Base-by-base conservation (phyloP, 2,113 vertebrate species). In the Eclectus roratus region DNA sequence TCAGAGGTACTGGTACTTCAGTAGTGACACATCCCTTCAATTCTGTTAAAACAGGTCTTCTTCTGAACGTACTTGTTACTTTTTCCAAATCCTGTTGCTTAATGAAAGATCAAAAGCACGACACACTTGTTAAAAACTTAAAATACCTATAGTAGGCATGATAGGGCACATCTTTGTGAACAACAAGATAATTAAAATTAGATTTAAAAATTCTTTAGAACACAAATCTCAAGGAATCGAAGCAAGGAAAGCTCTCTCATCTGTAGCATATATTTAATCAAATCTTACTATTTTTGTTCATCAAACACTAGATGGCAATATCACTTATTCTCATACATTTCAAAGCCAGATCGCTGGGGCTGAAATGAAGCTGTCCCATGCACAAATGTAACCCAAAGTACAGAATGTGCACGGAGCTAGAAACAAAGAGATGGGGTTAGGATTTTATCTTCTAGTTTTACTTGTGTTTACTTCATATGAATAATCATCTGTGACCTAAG, bases 301-400 rank as follows among this genome's bases (percentile, higher is more conserved):
- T 77, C 53, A 71, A 77, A 73, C 94, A 78, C 93, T 91, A 96
- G 91, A 88, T 94, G 94, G 95, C 95, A 96, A 89, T 79, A 87
- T 53, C 76, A 83, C 68, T 85, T 88, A 88, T 78, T 77, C 58
- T 25, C 53, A 47, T 10, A 28, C 7, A 1, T 49, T 77, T 60
- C 66, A 68, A 46, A 85, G 64, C 8, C 29, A 6, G 24, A 14
- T 24, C n/a, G 16, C 14, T 10, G 13, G 33, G 27, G 81, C 58
- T 31, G 43, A 46, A 85, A 69, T 0, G 0, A 47, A 87, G 69
- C 47, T 68, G 72, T 77, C 71, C 69, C 78, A 39, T 21, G 47
- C 31, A 78, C 50, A 70, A 56, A 65, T 46, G 43, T 27, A 58
- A 89, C 35, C 27, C 10, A 53, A 65, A 72, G 66, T 58, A 73